Conservation (phyloP, 2,888 invertebrate genomes). For the Parascotia fuliginaria region DNA sequence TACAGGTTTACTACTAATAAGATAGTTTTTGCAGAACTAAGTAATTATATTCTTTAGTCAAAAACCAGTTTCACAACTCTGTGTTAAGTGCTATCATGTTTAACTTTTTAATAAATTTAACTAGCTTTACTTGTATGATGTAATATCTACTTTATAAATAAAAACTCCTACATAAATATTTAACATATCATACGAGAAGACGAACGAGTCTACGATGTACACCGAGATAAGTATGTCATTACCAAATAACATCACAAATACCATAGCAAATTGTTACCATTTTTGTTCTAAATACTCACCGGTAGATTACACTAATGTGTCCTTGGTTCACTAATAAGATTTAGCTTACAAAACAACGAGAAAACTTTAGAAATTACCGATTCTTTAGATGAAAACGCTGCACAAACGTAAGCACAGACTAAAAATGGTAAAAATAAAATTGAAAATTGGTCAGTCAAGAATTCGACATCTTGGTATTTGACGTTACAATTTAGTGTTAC, state of each 20-base stretch:
- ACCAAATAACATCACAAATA: constrained; percentile 13
- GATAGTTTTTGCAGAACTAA: too few relatives aligned
- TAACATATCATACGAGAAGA: constrained; percentile 5
- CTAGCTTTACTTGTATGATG: constrained; percentile 21
- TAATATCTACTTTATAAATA: constrained; percentile 21
- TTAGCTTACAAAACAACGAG: constrained; percentile 20
- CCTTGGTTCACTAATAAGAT: constrained; percentile 27
- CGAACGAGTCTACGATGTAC: too few relatives aligned
- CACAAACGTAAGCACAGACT: constrained; percentile 34
- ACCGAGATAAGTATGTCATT: constrained; percentile 10
- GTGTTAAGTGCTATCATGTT: too few relatives aligned
- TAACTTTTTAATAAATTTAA: constrained; percentile 8
- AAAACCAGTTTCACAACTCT: constrained; percentile 40
- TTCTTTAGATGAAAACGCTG: constrained; percentile 28
- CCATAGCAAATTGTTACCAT: background rate
- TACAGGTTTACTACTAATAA: too few relatives aligned
- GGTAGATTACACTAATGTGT: constrained; percentile 12
- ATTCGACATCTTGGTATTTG: constrained; percentile 7
- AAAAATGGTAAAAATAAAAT: constrained; percentile 28
- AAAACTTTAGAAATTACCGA: constrained; percentile 30
- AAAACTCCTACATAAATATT: constrained; percentile 6
- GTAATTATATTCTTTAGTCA: background rate
- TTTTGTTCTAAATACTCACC: constrained; percentile 35
- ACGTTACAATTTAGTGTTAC: constrained; percentile 29
- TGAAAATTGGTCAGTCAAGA: constrained; percentile 4